Percentiles rank a stretch among this genome's conserved stretches.
These are phyloP conservation scores for Drosophila arawakana DNA, from an alignment of 1,140 invertebrate species.

Conservation along the genomic window DNA sequence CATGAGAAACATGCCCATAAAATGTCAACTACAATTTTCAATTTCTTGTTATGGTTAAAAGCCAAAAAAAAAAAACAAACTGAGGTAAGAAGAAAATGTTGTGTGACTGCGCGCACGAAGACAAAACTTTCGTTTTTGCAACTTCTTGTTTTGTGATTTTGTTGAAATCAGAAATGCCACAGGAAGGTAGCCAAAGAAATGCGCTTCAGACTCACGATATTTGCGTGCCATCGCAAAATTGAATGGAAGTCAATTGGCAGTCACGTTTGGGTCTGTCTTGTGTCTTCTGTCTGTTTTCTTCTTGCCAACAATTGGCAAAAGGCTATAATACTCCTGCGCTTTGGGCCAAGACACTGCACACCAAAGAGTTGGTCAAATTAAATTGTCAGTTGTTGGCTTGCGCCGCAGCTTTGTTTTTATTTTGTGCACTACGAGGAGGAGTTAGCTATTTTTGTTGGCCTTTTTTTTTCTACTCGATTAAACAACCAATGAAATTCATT, in stretches of 20 bases:
- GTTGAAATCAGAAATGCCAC: conserved; percentile 29
- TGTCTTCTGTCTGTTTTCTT: neutral
- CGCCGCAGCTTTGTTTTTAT: neutral
- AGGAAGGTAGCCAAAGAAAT: conserved; percentile 33
- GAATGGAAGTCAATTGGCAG: conserved; percentile 81
- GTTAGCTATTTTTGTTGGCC: conserved; percentile 34
- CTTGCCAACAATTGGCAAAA: conserved; percentile 1
- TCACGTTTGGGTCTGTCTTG: conserved; percentile 65
- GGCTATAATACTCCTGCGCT: conserved; percentile 4
- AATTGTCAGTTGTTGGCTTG: conserved; percentile 62
- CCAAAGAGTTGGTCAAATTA: conserved; percentile 65
- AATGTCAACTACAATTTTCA: conserved; percentile 25
- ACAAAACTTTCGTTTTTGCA: conserved; percentile 71
- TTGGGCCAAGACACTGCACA: neutral
- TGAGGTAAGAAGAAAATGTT: neutral
- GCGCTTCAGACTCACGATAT: conserved; percentile 66
- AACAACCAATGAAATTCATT: conserved; percentile 69
- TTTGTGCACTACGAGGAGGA: conserved; percentile 14
- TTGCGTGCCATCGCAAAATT: conserved; percentile 77
- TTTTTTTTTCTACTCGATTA: conserved; percentile 28
- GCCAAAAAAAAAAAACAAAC: conserved; percentile 2
- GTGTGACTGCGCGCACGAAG: conserved; percentile 14
- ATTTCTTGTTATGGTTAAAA: conserved; percentile 20
- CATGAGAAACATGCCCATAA: conserved; percentile 44
- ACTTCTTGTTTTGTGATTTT: conserved; percentile 5